Base-by-base conservation (phyloP, 2,113 vertebrate genomes). In the Halichoeres trimaculatus region DNA sequence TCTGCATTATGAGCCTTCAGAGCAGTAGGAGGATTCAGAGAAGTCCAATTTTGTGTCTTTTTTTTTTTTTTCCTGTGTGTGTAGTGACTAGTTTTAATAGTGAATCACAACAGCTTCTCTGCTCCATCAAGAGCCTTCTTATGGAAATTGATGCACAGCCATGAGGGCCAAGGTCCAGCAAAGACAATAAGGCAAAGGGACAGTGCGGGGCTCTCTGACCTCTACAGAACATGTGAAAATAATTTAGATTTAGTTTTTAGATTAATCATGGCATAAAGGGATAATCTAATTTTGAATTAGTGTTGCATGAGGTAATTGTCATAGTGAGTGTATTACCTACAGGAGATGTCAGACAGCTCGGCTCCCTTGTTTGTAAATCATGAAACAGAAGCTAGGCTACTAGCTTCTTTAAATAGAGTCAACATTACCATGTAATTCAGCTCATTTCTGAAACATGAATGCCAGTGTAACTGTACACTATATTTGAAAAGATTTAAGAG, bases 81-180 rank as follows among this genome's bases (percentile, higher is more conserved):
- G 19, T 22, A 20, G 16, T 40, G 59, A 63, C 23, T 2, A 36
- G 14, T 23, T 47, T 43, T 94, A 88, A 92, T 87, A 91, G 90
- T 91, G 85, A 88, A 70, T 75, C 24, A 55, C 58, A 40, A 23
- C 17, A 17, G 26, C 51, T 63, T 50, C 20, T 70, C 57, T 55
- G 24, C 76, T 84, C 59, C 64, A 85, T 85, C 61, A 59, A 79
- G n/a, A 78, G 70, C 62, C 47, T 73, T 85, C 74, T 58, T 56
- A 48, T 68, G 56, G 72, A 74, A 69, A 73, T 74, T 34, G 71
- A 91, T 92, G 92, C 92, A 93, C 93, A 92, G 88, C 91, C 61
- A 80, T 66, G 59, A 77, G 51, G 35, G 40, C 47, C 69, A 84
- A 3, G 55, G 65, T 55, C 51, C 47, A 66, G 45, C 22, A 43